Conservation (phyloP, 2,113 vertebrate genomes). For the Ovis canadensis region DNA sequence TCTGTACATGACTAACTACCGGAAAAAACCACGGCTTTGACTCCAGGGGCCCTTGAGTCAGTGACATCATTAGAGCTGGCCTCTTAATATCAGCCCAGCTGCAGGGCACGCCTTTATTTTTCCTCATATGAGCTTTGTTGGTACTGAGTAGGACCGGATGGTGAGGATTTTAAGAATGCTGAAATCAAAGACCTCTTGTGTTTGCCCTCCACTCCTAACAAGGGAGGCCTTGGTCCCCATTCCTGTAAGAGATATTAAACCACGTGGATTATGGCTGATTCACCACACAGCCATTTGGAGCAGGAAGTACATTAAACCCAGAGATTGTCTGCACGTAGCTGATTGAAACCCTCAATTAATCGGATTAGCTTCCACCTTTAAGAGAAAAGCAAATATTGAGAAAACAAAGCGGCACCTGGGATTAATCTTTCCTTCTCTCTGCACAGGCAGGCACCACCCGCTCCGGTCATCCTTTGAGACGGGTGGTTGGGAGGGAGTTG, state of each 20-base stretch:
- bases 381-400: neutral
- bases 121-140: neutral
- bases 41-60: neutral
- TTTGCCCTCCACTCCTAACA: neutral
- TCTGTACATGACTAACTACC: neutral
- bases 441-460: neutral
- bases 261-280: neutral
- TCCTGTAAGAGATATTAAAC: neutral
- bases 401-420: neutral
- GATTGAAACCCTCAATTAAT: neutral
- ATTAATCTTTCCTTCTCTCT: fast-evolving
- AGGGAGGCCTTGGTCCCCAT: neutral
- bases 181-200: neutral
- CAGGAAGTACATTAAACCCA: neutral
- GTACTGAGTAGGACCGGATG: neutral
- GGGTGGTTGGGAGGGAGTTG: neutral
- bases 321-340: neutral
- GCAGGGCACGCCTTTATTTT: neutral
- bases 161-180: neutral
- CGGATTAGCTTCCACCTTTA: neutral
- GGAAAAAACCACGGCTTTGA: neutral
- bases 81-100: neutral
- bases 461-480: fast-evolving
- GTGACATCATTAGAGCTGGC: neutral
- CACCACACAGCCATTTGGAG: neutral